Base-by-base conservation (phyloP, 2,888 invertebrate genomes). In the Agrypnus murinus region DNA sequence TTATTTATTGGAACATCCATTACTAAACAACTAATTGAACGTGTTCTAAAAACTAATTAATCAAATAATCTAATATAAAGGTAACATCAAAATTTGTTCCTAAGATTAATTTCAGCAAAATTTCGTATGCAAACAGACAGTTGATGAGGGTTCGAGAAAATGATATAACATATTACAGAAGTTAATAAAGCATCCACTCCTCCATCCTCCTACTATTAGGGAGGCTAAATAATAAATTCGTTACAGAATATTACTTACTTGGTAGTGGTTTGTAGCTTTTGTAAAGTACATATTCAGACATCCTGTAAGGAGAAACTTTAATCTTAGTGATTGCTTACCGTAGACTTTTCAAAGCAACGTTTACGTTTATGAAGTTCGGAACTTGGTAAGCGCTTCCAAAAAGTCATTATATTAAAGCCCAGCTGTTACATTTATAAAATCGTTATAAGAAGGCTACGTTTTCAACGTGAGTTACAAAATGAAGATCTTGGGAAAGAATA, bases 401-500 rank as follows among this genome's bases (percentile, higher is more conserved):
- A 43, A 43, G 43, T 43, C 43, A 43, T 43, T 43, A 43, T 15
- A 43, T 43, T 43, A 43, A 43, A 43, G 14, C 14, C 43, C 43
- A 43, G 43, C 43, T 43, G 43, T 43, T 43, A 15, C 5, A 43
- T 43, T 43, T 15, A 40, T 40, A 40, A 40, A 40, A 40, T 40
- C 38, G 12, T 12, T 12, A 10, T 40, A 10, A 12, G 12, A 40
- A 5, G 25, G 25, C 25, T 25, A 25, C 25, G 25, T 25, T 25
- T n/a, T 25, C 25, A 25, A 2, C 25, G 25, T 25, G 3, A 25
- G 25, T 25, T 25, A 25, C 25, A 5, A 25, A 25, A 25, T 25
- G 25, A 25, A 25, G 25, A 25, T 25, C 25, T 25, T 25, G 25
- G 36, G 43, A 43, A 43, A 8, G 43, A 14, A 43, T 43, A 6